Conservation (phyloP, 2,888 invertebrate genomes). For the Ophonus ardosiacus region DNA sequence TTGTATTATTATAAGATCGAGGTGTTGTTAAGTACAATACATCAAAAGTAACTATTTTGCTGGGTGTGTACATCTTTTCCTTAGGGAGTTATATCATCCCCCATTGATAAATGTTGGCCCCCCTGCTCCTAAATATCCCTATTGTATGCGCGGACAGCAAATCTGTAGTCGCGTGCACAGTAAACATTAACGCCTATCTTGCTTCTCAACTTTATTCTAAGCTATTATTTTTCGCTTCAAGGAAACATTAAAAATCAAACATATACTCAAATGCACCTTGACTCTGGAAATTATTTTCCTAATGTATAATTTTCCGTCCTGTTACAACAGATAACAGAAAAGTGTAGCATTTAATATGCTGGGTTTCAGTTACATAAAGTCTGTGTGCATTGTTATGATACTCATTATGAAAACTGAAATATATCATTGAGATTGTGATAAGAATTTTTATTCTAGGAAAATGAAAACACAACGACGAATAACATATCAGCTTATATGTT, state of each 20-base stretch:
- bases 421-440: background rate
- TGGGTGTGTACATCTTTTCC: background rate
- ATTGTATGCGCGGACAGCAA: slow-evolving; percentile 39
- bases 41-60: no score
- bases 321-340: background rate
- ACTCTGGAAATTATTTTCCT: background rate
- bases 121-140: slow-evolving; percentile 33
- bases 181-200: slow-evolving; percentile 33
- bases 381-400: background rate
- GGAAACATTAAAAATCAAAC: background rate
- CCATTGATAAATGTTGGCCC: slow-evolving; percentile 4
- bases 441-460: no score
- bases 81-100: slow-evolving; percentile 37
- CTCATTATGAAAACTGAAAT: background rate
- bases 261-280: background rate
- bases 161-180: slow-evolving; percentile 22
- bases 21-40: no score
- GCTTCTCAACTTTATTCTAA: background rate
- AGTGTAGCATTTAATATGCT: background rate
- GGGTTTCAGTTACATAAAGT: background rate
- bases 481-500: no score
- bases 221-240: background rate
- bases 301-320: background rate
- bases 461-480: no score
- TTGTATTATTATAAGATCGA: no score